phyloP scores from a whole-genome alignment of 2,797 vertebrate genomes.

The Myotis findleyi region DNA sequence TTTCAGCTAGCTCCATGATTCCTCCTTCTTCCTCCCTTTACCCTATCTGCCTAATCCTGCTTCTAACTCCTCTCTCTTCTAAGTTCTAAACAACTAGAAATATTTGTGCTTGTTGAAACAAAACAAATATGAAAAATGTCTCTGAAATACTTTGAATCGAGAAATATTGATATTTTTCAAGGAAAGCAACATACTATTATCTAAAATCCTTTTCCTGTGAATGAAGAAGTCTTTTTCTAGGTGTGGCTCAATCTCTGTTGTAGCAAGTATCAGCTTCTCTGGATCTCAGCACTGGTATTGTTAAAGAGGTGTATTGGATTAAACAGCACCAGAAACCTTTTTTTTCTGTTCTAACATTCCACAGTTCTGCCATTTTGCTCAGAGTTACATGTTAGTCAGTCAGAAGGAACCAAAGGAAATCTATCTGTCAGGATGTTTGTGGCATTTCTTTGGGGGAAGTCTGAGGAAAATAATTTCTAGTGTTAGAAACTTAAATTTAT shows the following conservation, averaged over 20 bases:
- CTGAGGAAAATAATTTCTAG: constrained; percentile 3
- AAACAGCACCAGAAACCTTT: not conserved
- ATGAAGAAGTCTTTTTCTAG: not conserved
- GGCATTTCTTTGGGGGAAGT: not conserved
- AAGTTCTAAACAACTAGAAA: not conserved
- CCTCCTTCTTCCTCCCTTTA: too few species aligned
- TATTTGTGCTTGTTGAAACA: not conserved
- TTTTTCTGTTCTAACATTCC: not conserved
- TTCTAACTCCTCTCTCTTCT: too few species aligned
- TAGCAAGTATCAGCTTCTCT: not conserved
- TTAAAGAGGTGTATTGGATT: not conserved
- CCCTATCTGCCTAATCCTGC: too few species aligned
- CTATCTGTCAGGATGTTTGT: constrained; percentile 9
- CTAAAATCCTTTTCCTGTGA: not conserved
- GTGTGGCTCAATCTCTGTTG: not conserved
- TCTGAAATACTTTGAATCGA: not conserved
- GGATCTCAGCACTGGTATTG: not conserved
- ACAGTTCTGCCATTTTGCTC: not conserved
- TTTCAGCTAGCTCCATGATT: too few species aligned
- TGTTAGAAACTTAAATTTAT: constrained; percentile 37
- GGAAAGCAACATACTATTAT: not conserved
- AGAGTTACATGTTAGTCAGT: not conserved
- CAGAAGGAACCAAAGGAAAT: constrained; percentile 1
- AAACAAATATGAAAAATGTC: not conserved
- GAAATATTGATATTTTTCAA: not conserved